Base-by-base conservation (phyloP, 2,113 vertebrate species). In the Xyliphius kryptos region DNA sequence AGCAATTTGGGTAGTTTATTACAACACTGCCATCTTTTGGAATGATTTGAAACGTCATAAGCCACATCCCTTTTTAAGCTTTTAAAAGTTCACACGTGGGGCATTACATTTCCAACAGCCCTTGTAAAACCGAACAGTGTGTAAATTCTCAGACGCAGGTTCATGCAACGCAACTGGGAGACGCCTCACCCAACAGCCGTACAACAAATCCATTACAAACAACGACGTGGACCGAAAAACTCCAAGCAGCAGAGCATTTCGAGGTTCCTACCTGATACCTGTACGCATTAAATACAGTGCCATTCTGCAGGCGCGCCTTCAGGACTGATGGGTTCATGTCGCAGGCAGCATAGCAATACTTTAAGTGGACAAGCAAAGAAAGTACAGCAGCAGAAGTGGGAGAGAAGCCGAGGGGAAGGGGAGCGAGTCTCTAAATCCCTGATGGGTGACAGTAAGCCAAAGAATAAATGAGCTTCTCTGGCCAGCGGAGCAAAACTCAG, bases 181-280 rank as follows among this genome's bases (percentile, higher is more conserved):
- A 12, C 40, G 13, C 40, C 2, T 56, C 19, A 48, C 15, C 21
- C 32, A 51, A 37, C 49, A 54, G 43, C 20, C 17, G 37, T 37
- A 55, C 37, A 21, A 12, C 49, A 72, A 40, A 15, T 54, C 26
- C 26, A 32, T 6, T 4, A 50, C 57, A 10, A 21, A 22, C 53
- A 56, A 22, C 52, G 59, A 9, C 19, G 41, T 36, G 9, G 3
- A 51, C 21, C 55, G 32, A n/a, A n/a, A n/a, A n/a, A n/a, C n/a
- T n/a, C n/a, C 41, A 51, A 55, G 41, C 56, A 15, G 10, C 16
- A 22, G 20, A 11, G 32, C 52, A 12, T 5, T 49, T 9, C 8
- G 5, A 21, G 9, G 37, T 21, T 61, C 87, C 86, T 89, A 91
- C 90, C 89, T 92, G 89, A 76, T 89, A 89, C 88, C 89, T 89